These are phyloP conservation scores for Zaprionus kolodkinae DNA, from an alignment of 1,140 invertebrate species.

Conservation along the genomic window DNA sequence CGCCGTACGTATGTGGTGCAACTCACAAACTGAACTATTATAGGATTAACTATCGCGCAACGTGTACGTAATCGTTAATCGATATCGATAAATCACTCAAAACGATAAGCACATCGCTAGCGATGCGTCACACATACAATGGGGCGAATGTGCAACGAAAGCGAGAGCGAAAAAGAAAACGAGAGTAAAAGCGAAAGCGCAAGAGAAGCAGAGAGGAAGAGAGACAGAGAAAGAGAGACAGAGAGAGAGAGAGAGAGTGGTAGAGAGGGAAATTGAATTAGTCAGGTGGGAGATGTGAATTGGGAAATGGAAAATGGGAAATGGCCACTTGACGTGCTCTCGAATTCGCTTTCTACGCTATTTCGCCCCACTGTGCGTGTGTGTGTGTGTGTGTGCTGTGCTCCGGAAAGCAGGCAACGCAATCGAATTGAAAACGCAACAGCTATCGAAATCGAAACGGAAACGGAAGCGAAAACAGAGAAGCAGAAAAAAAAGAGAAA, in stretches of 20 bases:
- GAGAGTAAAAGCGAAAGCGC: background rate
- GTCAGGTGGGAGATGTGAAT: background rate
- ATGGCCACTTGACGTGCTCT: background rate
- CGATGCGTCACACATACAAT: background rate
- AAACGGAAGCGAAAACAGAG: conserved; percentile 21
- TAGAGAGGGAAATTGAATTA: background rate
- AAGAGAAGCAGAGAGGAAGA: background rate
- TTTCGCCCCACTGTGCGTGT: background rate
- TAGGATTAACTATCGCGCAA: background rate
- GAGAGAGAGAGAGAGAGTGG: background rate
- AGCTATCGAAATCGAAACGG: conserved; percentile 14
- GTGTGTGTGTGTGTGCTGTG: background rate
- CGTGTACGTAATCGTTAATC: background rate
- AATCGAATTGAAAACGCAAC: conserved; percentile 21
- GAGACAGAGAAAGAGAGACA: background rate
- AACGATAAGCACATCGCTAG: background rate
- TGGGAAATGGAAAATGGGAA: conserved; percentile 3
- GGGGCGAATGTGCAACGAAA: background rate
- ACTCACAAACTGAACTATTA: conserved; percentile 21
- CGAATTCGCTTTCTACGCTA: conserved; percentile 8
- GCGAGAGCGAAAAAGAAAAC: background rate
- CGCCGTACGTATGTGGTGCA: conserved; percentile 34
- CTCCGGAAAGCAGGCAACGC: conserved; percentile 8
- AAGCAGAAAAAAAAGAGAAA: conserved; percentile 23
- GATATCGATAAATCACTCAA: background rate